Evolutionary conservation across 2,888 invertebrate species (phyloP).

Genomic region (Malacosoma neustria): DNA sequence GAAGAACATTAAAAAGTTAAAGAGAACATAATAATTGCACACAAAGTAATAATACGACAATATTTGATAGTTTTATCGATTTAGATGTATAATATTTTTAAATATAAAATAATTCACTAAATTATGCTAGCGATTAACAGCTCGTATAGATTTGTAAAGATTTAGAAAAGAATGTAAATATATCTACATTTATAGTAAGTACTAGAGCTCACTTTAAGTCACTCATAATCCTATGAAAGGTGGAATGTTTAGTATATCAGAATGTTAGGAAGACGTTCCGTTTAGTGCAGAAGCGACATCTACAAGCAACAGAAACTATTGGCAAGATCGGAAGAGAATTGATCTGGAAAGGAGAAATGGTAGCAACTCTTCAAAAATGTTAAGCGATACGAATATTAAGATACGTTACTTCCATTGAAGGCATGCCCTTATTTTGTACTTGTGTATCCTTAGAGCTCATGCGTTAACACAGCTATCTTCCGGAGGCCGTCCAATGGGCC

Average conservation of each 20-base stretch:
- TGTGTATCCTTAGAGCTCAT: constrained; percentile 51
- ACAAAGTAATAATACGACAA: constrained; percentile 47
- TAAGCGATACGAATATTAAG: no score
- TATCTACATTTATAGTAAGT: constrained; percentile 43
- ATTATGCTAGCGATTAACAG: constrained; percentile 32
- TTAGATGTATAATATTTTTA: constrained; percentile 13
- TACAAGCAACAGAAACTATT: constrained; percentile 12
- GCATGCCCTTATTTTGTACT: constrained; percentile 65
- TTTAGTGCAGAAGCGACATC: constrained; percentile 4
- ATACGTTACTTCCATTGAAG: constrained; percentile 44
- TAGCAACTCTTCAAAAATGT: no score
- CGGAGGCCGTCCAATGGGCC: constrained; percentile 33
- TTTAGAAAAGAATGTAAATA: constrained; percentile 13
- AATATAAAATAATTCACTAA: constrained; percentile 16
- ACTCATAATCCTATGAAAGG: constrained; percentile 45
- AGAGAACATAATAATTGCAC: constrained; percentile 65
- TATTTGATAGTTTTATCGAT: constrained; percentile 8
- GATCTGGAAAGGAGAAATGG: no score
- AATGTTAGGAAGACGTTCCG: constrained; percentile 29
- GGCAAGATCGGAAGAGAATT: constrained; percentile 22
- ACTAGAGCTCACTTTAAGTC: constrained; percentile 72
- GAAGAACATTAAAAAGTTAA: constrained; percentile 59
- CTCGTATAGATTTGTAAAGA: constrained; percentile 16
- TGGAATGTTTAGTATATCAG: constrained; percentile 60
- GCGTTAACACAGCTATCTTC: constrained; percentile 40